Conservation (phyloP, 2,888 invertebrate species). For the Entomobrya multifasciata region DNA sequence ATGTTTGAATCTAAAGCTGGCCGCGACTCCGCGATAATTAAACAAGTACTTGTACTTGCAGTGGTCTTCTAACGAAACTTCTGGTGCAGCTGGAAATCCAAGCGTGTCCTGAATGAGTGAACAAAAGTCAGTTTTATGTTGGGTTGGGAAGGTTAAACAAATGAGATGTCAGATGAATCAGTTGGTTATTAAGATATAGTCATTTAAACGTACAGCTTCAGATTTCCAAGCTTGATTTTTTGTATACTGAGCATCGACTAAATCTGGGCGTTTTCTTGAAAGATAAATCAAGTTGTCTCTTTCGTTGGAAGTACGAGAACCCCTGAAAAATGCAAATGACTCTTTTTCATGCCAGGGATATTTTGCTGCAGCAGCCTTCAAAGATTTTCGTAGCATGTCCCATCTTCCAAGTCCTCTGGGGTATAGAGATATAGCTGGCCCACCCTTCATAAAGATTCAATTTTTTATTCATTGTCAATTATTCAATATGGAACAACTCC, state of each 20-base stretch:
- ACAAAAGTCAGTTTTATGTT: too few species aligned
- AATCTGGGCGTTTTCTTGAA: constrained; percentile 87
- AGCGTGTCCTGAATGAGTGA: constrained; percentile 89
- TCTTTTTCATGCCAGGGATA: constrained; percentile 90
- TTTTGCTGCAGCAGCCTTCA: constrained; percentile 86
- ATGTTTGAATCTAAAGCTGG: constrained; percentile 98
- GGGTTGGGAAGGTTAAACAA: too few species aligned
- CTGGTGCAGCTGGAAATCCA: constrained; percentile 89
- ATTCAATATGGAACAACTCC: too few species aligned
- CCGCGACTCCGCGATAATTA: constrained; percentile 98
- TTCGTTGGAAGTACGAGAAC: constrained; percentile 95
- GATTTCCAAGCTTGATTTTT: constrained; percentile 99
- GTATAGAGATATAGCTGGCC: constrained; percentile 96
- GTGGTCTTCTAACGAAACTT: constrained; percentile 94
- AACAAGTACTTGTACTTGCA: constrained; percentile 95
- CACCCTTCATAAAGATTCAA: constrained; percentile 85
- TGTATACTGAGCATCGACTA: constrained; percentile 96
- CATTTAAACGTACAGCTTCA: constrained; percentile 86
- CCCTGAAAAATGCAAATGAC: constrained; percentile 89
- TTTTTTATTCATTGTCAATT: background rate
- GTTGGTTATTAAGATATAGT: background rate
- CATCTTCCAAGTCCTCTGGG: constrained; percentile 96
- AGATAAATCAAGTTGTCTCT: constrained; percentile 92
- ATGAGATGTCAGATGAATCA: too few species aligned
- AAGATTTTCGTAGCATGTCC: constrained; percentile 90